Conservation (phyloP, 1,140 invertebrate genomes). For the Lethocerus indicus region DNA sequence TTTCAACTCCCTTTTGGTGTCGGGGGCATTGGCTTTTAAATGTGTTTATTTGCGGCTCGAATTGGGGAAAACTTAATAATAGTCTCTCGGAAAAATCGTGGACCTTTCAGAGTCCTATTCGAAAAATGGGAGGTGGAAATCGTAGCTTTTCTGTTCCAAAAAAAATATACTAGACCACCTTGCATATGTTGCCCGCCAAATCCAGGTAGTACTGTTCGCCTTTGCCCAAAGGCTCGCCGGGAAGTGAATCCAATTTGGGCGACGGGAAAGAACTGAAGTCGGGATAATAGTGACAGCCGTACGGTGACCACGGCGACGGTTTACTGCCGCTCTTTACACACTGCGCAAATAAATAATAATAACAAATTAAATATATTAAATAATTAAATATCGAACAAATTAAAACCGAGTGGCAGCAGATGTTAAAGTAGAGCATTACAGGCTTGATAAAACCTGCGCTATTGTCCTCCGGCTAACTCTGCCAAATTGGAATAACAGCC, state of each 20-base stretch:
- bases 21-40: too few relatives aligned
- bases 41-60: neutral
- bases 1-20: neutral
- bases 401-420: too few relatives aligned
- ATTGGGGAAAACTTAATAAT: neutral
- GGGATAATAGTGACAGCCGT: slow-evolving; percentile 77
- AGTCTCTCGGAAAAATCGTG: neutral
- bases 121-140: neutral
- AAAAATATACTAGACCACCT: slow-evolving; percentile 28
- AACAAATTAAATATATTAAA: too few relatives aligned
- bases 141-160: neutral
- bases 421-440: too few relatives aligned
- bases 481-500: too few relatives aligned
- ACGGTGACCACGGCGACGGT: slow-evolving; percentile 87
- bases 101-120: neutral
- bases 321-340: too few relatives aligned
- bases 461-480: too few relatives aligned
- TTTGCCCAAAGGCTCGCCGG: slow-evolving; percentile 63
- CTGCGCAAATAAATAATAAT: slow-evolving; percentile 1
- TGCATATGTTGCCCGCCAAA: slow-evolving; percentile 88
- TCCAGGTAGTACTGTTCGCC: slow-evolving; percentile 92
- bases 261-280: slow-evolving; percentile 66
- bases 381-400: too few relatives aligned
- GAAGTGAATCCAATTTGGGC: slow-evolving; percentile 65
- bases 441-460: too few relatives aligned